phyloP scores from a whole-genome alignment of 2,797 vertebrate genomes.

The Natrix natrix region DNA sequence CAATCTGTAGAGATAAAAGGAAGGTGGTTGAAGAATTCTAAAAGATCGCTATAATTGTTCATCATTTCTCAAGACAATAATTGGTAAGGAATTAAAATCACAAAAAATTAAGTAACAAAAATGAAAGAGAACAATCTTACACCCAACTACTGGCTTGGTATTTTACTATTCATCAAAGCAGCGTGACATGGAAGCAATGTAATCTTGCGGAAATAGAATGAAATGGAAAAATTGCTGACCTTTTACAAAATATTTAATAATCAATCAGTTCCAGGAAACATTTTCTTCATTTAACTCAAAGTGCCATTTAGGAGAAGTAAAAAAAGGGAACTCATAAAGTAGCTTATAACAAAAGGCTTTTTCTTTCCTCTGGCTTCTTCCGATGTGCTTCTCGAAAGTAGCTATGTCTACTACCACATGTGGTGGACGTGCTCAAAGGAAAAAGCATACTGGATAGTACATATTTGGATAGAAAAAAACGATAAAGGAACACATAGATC shows the following conservation, averaged over 20 bases:
- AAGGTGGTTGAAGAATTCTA: constrained; percentile 2
- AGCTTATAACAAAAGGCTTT: neutral
- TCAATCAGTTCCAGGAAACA: neutral
- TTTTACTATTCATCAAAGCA: neutral
- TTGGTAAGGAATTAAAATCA: neutral
- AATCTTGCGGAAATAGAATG: neutral
- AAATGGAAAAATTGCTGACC: neutral
- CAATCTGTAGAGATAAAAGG: constrained; percentile 77
- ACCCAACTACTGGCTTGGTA: neutral
- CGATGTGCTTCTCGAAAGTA: neutral
- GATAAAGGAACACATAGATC: too few species aligned
- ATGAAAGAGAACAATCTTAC: neutral
- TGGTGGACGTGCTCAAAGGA: too few species aligned
- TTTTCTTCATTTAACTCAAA: neutral
- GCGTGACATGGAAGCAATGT: neutral
- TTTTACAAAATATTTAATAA: neutral
- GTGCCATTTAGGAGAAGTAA: neutral
- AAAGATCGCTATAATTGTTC: neutral
- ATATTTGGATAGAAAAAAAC: too few species aligned
- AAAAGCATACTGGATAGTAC: too few species aligned
- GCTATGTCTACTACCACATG: neutral
- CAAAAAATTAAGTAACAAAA: neutral
- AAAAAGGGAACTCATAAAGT: neutral
- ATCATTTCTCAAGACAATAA: neutral
- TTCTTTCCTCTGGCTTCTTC: neutral